Evolutionary conservation across 2,797 vertebrate genomes (phyloP).

Genomic region (Rhyacichthys aspro): DNA sequence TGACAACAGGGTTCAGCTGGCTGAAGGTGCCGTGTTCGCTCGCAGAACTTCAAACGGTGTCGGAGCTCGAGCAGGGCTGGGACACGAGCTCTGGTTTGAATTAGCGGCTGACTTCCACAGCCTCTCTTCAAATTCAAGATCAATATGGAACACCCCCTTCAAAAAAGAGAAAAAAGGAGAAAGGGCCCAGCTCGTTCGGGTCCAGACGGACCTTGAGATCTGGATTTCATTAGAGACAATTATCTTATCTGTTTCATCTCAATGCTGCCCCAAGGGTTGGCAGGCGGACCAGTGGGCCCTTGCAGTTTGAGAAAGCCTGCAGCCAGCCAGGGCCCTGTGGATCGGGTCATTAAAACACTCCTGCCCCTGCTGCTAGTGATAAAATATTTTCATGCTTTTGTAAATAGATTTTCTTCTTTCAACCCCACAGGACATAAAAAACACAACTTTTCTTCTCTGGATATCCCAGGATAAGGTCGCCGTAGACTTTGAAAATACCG

Average conservation of each 20-base stretch:
- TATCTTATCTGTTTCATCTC: conserved; percentile 99
- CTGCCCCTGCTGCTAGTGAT: conserved; percentile 94
- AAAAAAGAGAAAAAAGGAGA: conserved; percentile 56
- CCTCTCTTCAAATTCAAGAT: conserved; percentile 96
- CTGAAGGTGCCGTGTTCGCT: conserved; percentile 90
- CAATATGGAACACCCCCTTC: conserved; percentile 78
- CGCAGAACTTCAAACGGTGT: conserved; percentile 98
- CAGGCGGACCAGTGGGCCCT: conserved; percentile 89
- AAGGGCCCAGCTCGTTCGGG: conserved; percentile 73
- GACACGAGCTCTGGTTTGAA: conserved; percentile 94
- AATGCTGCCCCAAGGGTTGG: conserved; percentile 94
- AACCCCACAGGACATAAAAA: conserved; percentile 86
- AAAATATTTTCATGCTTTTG: conserved; percentile 98
- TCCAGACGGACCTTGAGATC: conserved; percentile 84
- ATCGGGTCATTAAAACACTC: conserved; percentile 97
- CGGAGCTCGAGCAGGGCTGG: conserved; percentile 88
- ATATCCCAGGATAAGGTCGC: conserved; percentile 35
- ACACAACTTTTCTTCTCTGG: conserved; percentile 57
- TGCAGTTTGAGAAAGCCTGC: conserved; percentile 90
- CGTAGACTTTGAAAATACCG: conserved; percentile 28
- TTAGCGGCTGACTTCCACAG: conserved; percentile 92
- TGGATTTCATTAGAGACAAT: conserved; percentile 99
- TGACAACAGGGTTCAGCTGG: conserved; percentile 92
- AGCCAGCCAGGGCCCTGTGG: conserved; percentile 89
- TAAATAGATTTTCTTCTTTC: conserved; percentile 96